Base-by-base conservation (phyloP, 2,113 vertebrate genomes). In the Eubucco bourcierii region DNA sequence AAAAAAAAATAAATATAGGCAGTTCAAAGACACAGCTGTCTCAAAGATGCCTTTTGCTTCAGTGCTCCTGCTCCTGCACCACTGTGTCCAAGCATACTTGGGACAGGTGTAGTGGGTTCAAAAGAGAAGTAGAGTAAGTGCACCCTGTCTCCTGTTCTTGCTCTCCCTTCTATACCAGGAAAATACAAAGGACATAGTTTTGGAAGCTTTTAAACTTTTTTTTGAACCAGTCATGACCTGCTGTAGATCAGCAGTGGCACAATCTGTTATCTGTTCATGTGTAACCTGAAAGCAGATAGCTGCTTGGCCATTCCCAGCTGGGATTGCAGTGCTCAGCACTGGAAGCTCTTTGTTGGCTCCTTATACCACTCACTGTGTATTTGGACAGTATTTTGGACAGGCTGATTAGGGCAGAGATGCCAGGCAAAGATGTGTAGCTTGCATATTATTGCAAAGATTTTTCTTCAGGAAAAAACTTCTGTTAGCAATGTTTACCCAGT, bases 171-270 rank as follows among this genome's bases (percentile, higher is more conserved):
- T 64, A 52, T 67, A 52, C 33, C 16, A 58, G 21, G 21, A 18
- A 87, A 94, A 63, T 19, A 63, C 20, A 76, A 87, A 17, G 7
- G 7, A 59, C 25, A n/a, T 3, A 37, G 31, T 31, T 47, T 56
- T 46, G 39, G 72, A 83, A 82, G 21, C 34, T 77, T 91, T 85
- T 66, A 70, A 94, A 90, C 52, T 52, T 80, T 92, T 80, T 92
- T 82, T 77, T 52, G 37, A 60, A 61, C 46, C 47, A 78, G 5
- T n/a, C 28, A 24, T 41, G 72, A 90, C 60, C 50, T 92, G 28
- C 64, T 67, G 24, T 66, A 77, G 91, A 75, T 90, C 66, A 67
- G 33, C 56, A 74, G 79, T 52, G 72, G 75, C 33, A 85, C 28
- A 29, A 85, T 90, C 82, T 46, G 15, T 76, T 80, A 80, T 70